Evolutionary conservation across 2,888 invertebrate species (phyloP).

Genomic region (Bugulina stolonifera): DNA sequence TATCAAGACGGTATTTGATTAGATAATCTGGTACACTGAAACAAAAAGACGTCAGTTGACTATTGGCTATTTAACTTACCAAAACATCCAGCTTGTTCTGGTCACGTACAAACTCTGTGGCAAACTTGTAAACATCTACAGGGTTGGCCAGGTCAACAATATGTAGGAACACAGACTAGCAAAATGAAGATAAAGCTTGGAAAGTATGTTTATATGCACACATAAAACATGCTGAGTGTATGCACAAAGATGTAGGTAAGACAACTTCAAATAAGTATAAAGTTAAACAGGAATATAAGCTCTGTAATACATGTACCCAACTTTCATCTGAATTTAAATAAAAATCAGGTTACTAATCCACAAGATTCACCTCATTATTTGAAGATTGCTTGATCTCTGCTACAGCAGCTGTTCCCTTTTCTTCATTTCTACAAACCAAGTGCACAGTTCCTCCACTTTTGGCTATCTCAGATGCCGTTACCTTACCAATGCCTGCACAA

Average conservation of each 20-base stretch:
- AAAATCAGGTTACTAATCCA: no score
- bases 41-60: no score
- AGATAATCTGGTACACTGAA: no score
- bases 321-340: no score
- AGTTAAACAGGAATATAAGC: no score
- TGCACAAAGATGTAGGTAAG: no score
- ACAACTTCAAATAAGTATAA: no score
- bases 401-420: constrained; percentile 50
- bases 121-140: constrained; percentile 50
- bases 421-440: constrained; percentile 54
- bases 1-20: no score
- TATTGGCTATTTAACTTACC: constrained; percentile 42
- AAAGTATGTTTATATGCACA: no score
- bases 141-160: constrained; percentile 54
- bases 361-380: constrained; percentile 46
- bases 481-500: constrained; percentile 54
- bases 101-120: constrained; percentile 45
- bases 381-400: constrained; percentile 47
- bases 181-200: constrained; percentile 27
- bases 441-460: constrained; percentile 54
- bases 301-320: no score
- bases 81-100: constrained; percentile 51
- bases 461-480: constrained; percentile 52
- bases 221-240: no score
- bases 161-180: constrained; percentile 53